Evolutionary conservation across 2,888 invertebrate genomes (phyloP).

Genomic region (Metallyticus violacea): DNA sequence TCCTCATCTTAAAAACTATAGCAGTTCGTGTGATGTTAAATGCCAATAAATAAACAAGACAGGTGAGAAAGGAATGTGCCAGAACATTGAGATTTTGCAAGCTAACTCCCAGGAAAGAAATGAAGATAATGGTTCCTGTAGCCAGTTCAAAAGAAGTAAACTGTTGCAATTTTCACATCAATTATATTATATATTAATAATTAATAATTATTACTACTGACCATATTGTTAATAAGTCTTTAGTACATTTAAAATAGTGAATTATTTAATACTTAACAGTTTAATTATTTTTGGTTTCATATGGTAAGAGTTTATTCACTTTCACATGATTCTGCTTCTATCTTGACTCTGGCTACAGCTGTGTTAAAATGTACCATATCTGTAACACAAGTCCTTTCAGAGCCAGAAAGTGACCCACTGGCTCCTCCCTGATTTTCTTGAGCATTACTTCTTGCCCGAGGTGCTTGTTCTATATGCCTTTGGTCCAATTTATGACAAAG

Average conservation of each 20-base stretch:
- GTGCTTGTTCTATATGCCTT: background rate
- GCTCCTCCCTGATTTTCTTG: constrained; percentile 2
- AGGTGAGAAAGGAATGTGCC: no score
- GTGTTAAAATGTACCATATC: constrained; percentile 39
- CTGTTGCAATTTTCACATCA: no score
- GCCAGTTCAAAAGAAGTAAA: no score
- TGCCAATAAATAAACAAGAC: no score
- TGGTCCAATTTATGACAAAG: constrained; percentile 35
- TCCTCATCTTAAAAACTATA: no score
- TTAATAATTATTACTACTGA: background rate
- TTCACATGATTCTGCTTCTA: background rate
- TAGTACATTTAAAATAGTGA: background rate
- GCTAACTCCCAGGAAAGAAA: no score
- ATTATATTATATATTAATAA: background rate
- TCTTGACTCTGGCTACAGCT: constrained; percentile 35
- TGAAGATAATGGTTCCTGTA: no score
- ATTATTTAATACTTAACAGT: background rate
- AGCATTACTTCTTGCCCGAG: background rate
- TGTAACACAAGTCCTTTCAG: constrained; percentile 39
- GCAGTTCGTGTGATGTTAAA: no score
- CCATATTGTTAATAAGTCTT: background rate
- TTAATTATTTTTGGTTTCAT: no score
- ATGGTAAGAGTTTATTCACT: background rate
- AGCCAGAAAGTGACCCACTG: constrained; percentile 38
- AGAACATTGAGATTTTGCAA: no score